Conservation (phyloP, 2,113 vertebrate species). For the Myrmophylax atrothorax region DNA sequence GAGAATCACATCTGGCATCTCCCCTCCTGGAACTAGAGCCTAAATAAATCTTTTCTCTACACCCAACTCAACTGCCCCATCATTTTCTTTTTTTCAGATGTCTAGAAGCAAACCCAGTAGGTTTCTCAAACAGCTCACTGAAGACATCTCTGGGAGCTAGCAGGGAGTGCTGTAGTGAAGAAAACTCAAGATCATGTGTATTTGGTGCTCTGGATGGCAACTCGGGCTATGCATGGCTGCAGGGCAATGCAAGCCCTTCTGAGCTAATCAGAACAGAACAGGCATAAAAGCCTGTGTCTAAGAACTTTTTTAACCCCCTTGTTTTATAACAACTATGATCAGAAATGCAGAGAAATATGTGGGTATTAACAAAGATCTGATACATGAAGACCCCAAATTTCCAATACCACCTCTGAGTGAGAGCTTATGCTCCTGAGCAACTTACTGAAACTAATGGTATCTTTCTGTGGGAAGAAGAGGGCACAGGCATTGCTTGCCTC, state of each 20-base stretch:
- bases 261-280: neutral
- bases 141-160: neutral
- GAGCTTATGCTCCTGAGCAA: neutral
- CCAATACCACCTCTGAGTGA: neutral
- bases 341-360: neutral
- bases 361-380: neutral
- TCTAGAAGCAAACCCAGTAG: neutral
- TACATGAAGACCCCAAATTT: neutral
- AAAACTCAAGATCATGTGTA: neutral
- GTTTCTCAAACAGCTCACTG: neutral
- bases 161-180: accelerated
- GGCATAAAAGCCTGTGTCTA: neutral
- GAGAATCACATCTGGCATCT: neutral
- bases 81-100: neutral
- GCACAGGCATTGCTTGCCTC: neutral
- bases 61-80: neutral
- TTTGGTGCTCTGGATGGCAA: neutral
- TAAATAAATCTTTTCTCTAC: neutral
- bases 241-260: neutral
- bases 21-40: neutral
- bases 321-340: neutral
- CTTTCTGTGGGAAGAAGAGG: neutral
- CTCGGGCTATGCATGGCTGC: neutral
- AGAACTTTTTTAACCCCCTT: neutral
- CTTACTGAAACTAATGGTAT: neutral